Conservation (phyloP, 2,797 vertebrate species). For the Pantherophis alleghaniensis region DNA sequence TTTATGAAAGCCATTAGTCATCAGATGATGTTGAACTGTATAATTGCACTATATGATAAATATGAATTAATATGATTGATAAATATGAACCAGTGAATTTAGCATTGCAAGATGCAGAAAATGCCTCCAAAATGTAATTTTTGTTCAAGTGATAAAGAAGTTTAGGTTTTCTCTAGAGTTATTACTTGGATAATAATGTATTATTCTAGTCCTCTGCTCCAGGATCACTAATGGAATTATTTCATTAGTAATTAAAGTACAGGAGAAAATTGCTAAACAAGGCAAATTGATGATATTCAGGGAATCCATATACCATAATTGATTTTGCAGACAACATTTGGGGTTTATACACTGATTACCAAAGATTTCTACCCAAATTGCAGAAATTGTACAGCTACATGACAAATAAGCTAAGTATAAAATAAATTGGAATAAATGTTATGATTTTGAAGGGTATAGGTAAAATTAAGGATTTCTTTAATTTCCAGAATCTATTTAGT, state of each 20-base stretch:
- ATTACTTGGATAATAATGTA: neutral
- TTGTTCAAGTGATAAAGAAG: neutral
- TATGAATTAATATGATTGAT: neutral
- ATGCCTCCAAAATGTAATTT: neutral
- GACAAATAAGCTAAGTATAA: neutral
- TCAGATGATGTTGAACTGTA: neutral
- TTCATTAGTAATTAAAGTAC: neutral
- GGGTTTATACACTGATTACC: neutral
- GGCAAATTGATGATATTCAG: neutral
- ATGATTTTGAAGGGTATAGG: neutral
- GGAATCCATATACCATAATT: neutral
- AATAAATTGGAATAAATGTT: neutral
- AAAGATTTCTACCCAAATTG: neutral
- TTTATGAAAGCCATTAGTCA: neutral
- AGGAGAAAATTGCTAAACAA: neutral
- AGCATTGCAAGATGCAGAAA: neutral
- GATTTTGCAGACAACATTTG: neutral
- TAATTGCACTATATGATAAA: neutral
- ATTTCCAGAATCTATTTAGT: neutral
- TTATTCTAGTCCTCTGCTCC: neutral
- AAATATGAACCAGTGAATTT: neutral
- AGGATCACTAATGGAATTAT: neutral
- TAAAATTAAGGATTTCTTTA: neutral
- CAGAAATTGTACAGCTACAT: neutral
- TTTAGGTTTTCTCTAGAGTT: neutral